These are phyloP conservation scores for Trinorchestia longiramus DNA, from an alignment of 1,140 invertebrate genomes.

Conservation along the genomic window DNA sequence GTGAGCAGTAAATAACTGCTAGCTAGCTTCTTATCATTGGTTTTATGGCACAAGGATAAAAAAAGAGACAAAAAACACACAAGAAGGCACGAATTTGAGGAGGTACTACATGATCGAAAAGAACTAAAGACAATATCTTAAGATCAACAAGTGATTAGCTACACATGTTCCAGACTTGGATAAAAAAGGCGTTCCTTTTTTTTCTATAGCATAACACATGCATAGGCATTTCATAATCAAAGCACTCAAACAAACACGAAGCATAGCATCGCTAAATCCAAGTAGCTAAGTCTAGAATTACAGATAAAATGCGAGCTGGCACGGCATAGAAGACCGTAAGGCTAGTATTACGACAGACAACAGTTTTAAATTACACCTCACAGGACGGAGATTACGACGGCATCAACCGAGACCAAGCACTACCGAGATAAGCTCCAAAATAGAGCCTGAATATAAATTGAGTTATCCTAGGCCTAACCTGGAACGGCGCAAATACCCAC, in stretches of 20 bases:
- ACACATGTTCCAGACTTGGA: too few relatives aligned
- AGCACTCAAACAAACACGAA: neutral
- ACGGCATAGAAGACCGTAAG: neutral
- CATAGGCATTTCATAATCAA: neutral
- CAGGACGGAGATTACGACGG: neutral
- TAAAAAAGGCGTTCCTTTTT: too few relatives aligned
- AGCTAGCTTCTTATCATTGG: neutral
- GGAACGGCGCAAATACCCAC: neutral
- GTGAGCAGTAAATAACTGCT: neutral
- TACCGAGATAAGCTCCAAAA: constrained; percentile 16
- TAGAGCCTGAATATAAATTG: constrained; percentile 44
- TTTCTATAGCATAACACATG: neutral
- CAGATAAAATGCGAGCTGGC: neutral
- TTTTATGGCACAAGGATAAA: neutral
- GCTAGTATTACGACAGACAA: neutral
- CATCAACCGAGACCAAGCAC: neutral
- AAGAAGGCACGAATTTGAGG: neutral
- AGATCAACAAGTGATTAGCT: too few relatives aligned
- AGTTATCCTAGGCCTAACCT: constrained; percentile 43
- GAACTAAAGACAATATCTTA: neutral
- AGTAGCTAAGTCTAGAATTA: neutral
- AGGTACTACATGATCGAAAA: neutral
- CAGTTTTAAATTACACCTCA: constrained; percentile 37
- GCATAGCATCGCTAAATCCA: neutral
- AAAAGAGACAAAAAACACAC: neutral